Conservation (phyloP, 30 jellyfish, hydroid and myxozoan genomes). For the Rhopilema esculentum region DNA sequence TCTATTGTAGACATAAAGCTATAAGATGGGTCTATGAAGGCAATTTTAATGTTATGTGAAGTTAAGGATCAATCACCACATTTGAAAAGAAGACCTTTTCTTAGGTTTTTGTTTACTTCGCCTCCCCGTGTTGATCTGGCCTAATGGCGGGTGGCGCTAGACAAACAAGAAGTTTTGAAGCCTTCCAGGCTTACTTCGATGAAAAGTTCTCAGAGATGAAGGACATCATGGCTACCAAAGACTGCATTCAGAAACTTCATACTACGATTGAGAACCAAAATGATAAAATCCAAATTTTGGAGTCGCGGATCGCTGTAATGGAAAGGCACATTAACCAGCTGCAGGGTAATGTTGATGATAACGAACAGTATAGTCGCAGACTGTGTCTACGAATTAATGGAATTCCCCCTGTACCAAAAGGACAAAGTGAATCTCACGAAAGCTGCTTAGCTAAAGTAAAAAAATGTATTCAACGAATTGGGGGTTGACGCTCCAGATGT, state of each 20-base stretch:
- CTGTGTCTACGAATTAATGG: conserved; percentile 51
- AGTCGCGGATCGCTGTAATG: conserved; percentile 32
- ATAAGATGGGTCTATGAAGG: too few relatives aligned
- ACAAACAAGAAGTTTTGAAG: too few relatives aligned
- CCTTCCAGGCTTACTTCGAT: conserved; percentile 15
- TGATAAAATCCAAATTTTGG: not conserved
- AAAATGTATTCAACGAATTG: conserved; percentile 7
- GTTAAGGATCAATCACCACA: too few relatives aligned
- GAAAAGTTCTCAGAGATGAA: conserved; percentile 9
- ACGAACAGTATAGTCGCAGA: conserved; percentile 41
- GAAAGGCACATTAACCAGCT: conserved; percentile 24
- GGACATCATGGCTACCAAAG: conserved; percentile 34
- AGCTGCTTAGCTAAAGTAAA: conserved; percentile 28
- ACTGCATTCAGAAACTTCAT: conserved; percentile 21
- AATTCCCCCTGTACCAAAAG: conserved; percentile 22
- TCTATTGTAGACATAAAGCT: too few relatives aligned
- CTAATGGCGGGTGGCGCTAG: too few relatives aligned
- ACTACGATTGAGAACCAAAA: conserved; percentile 2
- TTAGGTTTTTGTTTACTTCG: too few relatives aligned
- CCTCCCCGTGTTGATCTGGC: too few relatives aligned
- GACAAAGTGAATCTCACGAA: conserved; percentile 39
- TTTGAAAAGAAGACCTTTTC: too few relatives aligned
- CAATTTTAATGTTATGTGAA: too few relatives aligned
- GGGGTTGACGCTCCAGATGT: conserved; percentile 52
- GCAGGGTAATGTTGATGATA: conserved; percentile 14